Evolutionary conservation across 2,888 invertebrate species (phyloP).

Genomic region (Drosophila demipolita): DNA sequence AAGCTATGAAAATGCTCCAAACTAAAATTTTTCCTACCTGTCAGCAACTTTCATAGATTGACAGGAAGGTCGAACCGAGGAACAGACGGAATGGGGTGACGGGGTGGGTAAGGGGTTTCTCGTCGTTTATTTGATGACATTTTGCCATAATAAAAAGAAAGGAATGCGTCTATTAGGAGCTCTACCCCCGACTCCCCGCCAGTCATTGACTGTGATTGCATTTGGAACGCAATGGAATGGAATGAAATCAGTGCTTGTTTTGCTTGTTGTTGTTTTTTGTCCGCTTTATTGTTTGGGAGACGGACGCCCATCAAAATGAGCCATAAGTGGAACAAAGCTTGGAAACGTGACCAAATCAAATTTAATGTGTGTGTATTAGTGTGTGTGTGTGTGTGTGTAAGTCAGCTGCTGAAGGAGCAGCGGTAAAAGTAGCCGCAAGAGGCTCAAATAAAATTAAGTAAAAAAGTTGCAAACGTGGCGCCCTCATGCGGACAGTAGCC

Average conservation of each 20-base stretch:
- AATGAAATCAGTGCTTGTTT: slow-evolving; percentile 7
- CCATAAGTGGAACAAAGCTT: slow-evolving; percentile 85
- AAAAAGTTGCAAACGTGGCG: slow-evolving; percentile 36
- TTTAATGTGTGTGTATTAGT: slow-evolving; percentile 74
- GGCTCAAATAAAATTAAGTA: slow-evolving; percentile 4
- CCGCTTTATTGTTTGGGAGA: slow-evolving; percentile 38
- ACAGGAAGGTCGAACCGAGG: not conserved
- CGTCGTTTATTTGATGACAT: not conserved
- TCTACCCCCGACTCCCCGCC: not conserved
- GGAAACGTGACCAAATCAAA: slow-evolving; percentile 84
- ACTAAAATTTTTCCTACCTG: not conserved
- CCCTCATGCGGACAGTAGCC: slow-evolving; percentile 32
- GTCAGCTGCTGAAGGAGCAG: slow-evolving; percentile 14
- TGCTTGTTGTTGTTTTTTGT: slow-evolving; percentile 6
- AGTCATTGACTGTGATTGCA: slow-evolving; percentile 66
- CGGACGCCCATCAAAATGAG: slow-evolving; percentile 75
- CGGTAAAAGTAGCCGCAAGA: not conserved
- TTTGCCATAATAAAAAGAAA: slow-evolving; percentile 1
- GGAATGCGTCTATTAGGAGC: not conserved
- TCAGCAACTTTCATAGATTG: slow-evolving; percentile 3
- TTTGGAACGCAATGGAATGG: slow-evolving; percentile 35
- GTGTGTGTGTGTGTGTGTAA: slow-evolving; percentile 4
- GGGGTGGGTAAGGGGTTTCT: not conserved
- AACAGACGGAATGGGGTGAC: not conserved
- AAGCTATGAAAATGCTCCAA: not conserved